These are phyloP conservation scores for Donacobius atricapilla DNA, from an alignment of 2,113 vertebrate species.

Conservation along the genomic window DNA sequence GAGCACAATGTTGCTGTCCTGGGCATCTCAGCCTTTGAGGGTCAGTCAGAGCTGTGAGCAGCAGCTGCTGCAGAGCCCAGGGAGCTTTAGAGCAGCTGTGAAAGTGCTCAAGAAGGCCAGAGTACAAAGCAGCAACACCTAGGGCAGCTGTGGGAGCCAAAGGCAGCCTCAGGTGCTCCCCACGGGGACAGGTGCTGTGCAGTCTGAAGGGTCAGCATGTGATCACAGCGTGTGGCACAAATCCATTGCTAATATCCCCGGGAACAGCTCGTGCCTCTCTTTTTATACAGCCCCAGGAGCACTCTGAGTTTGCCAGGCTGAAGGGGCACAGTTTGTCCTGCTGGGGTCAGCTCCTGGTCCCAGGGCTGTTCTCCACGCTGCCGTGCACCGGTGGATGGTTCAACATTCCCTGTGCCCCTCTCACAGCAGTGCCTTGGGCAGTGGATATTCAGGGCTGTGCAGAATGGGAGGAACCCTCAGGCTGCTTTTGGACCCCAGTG, in stretches of 20 bases:
- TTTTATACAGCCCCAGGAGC: neutral
- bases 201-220: fast-evolving
- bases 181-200: neutral
- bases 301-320: neutral
- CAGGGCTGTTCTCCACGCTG: neutral
- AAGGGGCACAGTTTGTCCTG: neutral
- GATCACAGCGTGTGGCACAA: neutral
- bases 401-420: neutral
- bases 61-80: neutral
- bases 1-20: neutral
- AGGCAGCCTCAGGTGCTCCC: neutral
- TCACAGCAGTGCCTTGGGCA: neutral
- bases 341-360: neutral
- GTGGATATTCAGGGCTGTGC: fast-evolving
- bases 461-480: neutral
- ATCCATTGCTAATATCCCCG: neutral
- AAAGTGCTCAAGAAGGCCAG: neutral
- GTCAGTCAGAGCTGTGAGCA: neutral
- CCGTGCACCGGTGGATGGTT: fast-evolving
- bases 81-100: neutral
- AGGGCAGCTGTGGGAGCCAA: neutral
- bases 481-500: neutral
- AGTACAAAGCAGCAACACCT: neutral
- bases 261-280: neutral
- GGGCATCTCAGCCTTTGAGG: neutral